Evolutionary conservation across 2,797 vertebrate species (phyloP), one percentile per base, ranked within the genome.

Genomic region (Cyprinodon diabolis): DNA sequence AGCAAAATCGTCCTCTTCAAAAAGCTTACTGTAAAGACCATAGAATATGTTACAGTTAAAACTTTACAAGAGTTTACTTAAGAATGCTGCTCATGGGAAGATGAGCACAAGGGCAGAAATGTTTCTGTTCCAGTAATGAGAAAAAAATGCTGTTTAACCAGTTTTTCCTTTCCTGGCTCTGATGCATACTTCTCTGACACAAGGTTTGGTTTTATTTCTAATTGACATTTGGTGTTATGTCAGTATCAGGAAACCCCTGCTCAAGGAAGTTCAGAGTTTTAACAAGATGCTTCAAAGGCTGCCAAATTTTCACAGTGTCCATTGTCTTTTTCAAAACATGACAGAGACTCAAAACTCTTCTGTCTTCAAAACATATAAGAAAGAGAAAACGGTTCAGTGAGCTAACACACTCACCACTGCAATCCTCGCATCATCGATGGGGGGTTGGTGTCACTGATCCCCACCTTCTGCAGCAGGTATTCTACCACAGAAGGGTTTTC

Each of bases 371-470:
- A 11, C 21, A 35, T 15, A 19, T 10, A 47, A 62, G 11, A 23
- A 6, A 68, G 21, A 40, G 30, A 9, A 10, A 12, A 6, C 3
- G 19, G 4, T 23, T 51, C 1, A 40, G 12, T 3, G 12, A n/a
- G 66, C 71, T 48, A 11, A 14, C 45, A 19, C 13, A 23, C 71
- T 85, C 93, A 99, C 98, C 97, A 98, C 85, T 99, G 98, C 30
- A 99, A 94, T 68, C 97, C 97, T 92, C 98, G 95, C 96, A 99
- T 96, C 93, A 99, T 94, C 4, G 98, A 99, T 0, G 97, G 96
- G 12, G 97, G 97, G 70, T 95, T 95, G 71, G 93, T 91, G 86
- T 99, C 97, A 79, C 95, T 96, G 72, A 99, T 88, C 82, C 96
- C 97, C 79, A 98, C 95, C 89, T 97, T 97, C 80, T 94, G 94